Base-by-base conservation (phyloP, 2,113 vertebrate species). In the Xenopus borealis region DNA sequence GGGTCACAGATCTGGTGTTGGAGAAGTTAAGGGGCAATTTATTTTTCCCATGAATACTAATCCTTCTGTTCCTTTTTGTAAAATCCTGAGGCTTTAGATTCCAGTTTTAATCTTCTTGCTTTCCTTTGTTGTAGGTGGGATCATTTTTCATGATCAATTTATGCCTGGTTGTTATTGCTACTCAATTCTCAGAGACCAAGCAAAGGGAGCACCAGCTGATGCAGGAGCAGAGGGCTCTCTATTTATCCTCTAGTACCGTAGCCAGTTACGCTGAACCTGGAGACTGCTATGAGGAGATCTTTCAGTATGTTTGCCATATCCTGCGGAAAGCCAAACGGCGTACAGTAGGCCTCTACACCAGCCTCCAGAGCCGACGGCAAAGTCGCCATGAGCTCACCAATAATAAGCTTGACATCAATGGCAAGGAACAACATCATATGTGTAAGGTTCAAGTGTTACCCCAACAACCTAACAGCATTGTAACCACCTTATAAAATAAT, bases 151-250 rank as follows among this genome's bases (percentile, higher is more conserved):
- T 93, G 92, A 92, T 93, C 82, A 99, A 99, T 87, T 92, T 99
- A 83, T 99, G 97, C 92, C 92, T 99, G 79, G 96, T 98, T 81
- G 97, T 99, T 82, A 98, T 99, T 13, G 97, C 97, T 76, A 98
- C 97, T 0, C 97, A 98, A 88, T 99, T 98, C 89, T 98, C 95
- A 0, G 97, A 99, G 90, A 99, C 97, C 50, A 99, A 99, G 87
- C 95, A 99, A 86, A 86, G 97, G 55, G 97, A 99, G 84, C 95
- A 99, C 83, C 95, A 96, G 86, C 89, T 99, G 88, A 99, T 99
- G 96, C 94, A 98, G 90, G 95, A 98, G 87, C 97, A 99, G 85
- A 83, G 96, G 2, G 95, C 92, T 0, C 90, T 81, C 0, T 95
- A 94, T 82, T 91, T 93, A 18, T 99, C 97, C 20, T 97, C 95